Base-by-base conservation (phyloP, 1,140 invertebrate genomes). In the Cydia pomonella region DNA sequence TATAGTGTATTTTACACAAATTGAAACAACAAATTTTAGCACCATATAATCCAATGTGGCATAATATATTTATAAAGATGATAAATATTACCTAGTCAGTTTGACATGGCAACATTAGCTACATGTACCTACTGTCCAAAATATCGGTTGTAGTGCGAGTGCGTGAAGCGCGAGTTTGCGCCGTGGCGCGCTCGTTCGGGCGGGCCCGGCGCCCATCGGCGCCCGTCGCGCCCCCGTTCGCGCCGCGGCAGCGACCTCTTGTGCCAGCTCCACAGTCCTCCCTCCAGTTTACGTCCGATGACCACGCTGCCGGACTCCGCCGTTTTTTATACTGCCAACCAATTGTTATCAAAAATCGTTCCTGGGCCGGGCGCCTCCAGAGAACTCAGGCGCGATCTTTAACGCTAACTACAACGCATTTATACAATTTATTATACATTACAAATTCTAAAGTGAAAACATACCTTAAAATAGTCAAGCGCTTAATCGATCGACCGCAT, bases 401-500 rank as follows among this genome's bases (percentile, higher is more conserved):
- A n/a, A 38, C 64, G 33, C n/a, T 81, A 78, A 76, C 76, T 78
- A 84, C 79, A 73, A 81, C 75, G 78, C 81, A 77, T 80, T 77
- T 73, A 72, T 75, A 73, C 78, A 73, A 80, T 64, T 78, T 71
- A 41, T 81, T 76, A 79, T 79, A 83, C 77, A 66, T 25, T 74
- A 44, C 38, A 76, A 74, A 75, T 78, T 78, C 78, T 77, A 78
- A 85, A 84, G 83, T 81, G 80, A 75, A 77, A 80, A 80, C 76
- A 74, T 81, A 80, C 79, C 72, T 80, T 82, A 86, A 84, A 86
- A 76, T 80, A 85, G 83, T 84, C 84, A 78, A 86, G 84, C 83
- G 81, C 82, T 84, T 83, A 85, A 92, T 92, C 91, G 90, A 92
- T 92, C 86, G 85, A 86, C 88, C 89, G 86, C 87, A 90, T 90